Conservation (phyloP, 1,140 invertebrate species). For the Himalopsyche phryganea region DNA sequence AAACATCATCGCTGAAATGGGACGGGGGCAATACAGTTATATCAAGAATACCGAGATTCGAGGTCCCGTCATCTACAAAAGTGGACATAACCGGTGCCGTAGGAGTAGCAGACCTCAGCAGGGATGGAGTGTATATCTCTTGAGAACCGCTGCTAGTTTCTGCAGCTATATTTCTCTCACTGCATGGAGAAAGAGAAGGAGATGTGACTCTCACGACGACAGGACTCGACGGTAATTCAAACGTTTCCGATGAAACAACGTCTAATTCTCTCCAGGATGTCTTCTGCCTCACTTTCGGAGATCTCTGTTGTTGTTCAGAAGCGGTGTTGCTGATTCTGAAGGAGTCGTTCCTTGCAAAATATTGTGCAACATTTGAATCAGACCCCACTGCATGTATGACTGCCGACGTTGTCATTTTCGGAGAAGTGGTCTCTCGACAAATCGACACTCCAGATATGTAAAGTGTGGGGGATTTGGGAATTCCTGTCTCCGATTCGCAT, state of each 20-base stretch:
- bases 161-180: slow-evolving; percentile 20
- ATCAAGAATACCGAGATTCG: slow-evolving; percentile 20
- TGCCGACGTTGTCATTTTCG: slow-evolving; percentile 11
- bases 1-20: slow-evolving; percentile 31
- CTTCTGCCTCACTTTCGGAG: slow-evolving; percentile 26
- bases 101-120: slow-evolving; percentile 40
- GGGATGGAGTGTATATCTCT: slow-evolving; percentile 42
- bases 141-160: slow-evolving; percentile 23
- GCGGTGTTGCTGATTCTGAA: slow-evolving; percentile 6
- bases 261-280: slow-evolving; percentile 22
- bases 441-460: slow-evolving; percentile 62
- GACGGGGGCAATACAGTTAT: slow-evolving; percentile 29
- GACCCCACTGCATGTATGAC: not conserved
- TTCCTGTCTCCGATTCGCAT: slow-evolving; percentile 57
- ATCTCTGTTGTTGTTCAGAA: slow-evolving; percentile 16
- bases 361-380: slow-evolving; percentile 16
- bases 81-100: slow-evolving; percentile 19
- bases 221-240: slow-evolving; percentile 17
- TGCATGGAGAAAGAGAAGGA: slow-evolving; percentile 27
- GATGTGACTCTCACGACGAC: slow-evolving; percentile 30
- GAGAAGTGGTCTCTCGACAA: slow-evolving; percentile 43
- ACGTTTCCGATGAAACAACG: not conserved
- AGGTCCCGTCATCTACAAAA: slow-evolving; percentile 1
- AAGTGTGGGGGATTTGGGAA: slow-evolving; percentile 57
- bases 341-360: slow-evolving; percentile 15